Evolutionary conservation across 2,113 vertebrate genomes (phyloP).

Genomic region (Sinocyclocheilus anophthalmus): DNA sequence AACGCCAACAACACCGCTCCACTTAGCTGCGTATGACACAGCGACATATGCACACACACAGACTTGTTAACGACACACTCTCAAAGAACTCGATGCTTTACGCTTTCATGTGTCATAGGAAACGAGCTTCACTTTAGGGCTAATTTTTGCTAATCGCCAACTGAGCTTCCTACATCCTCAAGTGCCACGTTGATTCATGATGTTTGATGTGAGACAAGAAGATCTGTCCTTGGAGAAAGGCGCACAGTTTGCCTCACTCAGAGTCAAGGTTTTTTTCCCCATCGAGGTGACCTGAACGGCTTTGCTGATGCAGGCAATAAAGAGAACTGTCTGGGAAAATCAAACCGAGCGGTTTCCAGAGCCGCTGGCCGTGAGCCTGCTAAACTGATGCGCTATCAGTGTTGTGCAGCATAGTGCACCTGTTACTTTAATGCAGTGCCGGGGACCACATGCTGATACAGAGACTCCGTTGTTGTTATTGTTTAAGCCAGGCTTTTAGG

Average conservation of each 20-base stretch:
- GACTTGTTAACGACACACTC: slow-evolving; percentile 33
- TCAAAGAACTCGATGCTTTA: slow-evolving; percentile 5
- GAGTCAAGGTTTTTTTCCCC: slow-evolving; percentile 15
- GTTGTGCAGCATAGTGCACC: background rate
- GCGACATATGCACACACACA: slow-evolving; percentile 5
- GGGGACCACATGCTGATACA: slow-evolving; percentile 12
- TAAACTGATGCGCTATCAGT: slow-evolving; percentile 23
- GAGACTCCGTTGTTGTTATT: slow-evolving; percentile 9
- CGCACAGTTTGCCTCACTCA: background rate
- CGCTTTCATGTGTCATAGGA: slow-evolving; percentile 9
- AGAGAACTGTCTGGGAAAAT: slow-evolving; percentile 36
- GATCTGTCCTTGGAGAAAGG: slow-evolving; percentile 4
- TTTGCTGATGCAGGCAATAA: slow-evolving; percentile 43
- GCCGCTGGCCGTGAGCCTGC: slow-evolving; percentile 17
- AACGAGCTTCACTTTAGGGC: slow-evolving; percentile 3
- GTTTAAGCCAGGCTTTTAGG: slow-evolving; percentile 31
- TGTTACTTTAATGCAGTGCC: slow-evolving; percentile 21
- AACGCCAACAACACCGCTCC: background rate
- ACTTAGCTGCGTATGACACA: background rate
- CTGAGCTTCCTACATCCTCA: background rate
- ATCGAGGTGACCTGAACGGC: slow-evolving; percentile 6
- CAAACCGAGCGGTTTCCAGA: slow-evolving; percentile 28
- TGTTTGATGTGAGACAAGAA: slow-evolving; percentile 25
- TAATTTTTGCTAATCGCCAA: slow-evolving; percentile 18
- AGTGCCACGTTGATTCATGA: slow-evolving; percentile 9